These are phyloP conservation scores for Condylostylus longicornis DNA, from an alignment of 1,140 invertebrate species.

Conservation along the genomic window DNA sequence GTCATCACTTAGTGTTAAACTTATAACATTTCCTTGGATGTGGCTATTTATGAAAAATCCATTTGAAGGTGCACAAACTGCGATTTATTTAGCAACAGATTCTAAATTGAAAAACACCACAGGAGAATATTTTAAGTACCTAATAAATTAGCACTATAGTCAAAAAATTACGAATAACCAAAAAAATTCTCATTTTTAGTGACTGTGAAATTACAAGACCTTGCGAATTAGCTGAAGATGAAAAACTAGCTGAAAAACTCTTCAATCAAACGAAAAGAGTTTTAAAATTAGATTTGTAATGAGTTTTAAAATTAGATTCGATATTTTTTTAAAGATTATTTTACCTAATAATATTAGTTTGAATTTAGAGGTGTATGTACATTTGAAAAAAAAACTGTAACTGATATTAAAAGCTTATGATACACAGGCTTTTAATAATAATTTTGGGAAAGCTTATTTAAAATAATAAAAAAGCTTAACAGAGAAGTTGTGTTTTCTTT, in stretches of 20 bases:
- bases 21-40: slow-evolving; percentile 45
- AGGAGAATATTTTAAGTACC: slow-evolving; percentile 51
- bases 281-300: no score
- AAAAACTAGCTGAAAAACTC: slow-evolving; percentile 37
- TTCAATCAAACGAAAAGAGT: slow-evolving; percentile 34
- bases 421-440: no score
- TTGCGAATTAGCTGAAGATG: slow-evolving; percentile 35
- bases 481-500: no score
- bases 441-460: no score
- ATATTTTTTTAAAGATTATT: no score
- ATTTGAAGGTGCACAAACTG: slow-evolving; percentile 47
- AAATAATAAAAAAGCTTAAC: no score
- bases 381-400: no score
- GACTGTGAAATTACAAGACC: slow-evolving; percentile 40
- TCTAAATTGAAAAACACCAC: slow-evolving; percentile 38
- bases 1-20: slow-evolving; percentile 32
- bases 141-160: slow-evolving; percentile 9
- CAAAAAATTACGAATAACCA: no score
- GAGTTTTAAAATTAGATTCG: no score
- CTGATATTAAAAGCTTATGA: no score
- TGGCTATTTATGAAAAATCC: slow-evolving; percentile 52
- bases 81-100: slow-evolving; percentile 45
- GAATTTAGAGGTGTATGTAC: no score
- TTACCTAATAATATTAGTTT: no score
- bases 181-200: slow-evolving; percentile 27